Evolutionary conservation across 2,888 invertebrate species (phyloP).

Genomic region (Abscondita cerata): DNA sequence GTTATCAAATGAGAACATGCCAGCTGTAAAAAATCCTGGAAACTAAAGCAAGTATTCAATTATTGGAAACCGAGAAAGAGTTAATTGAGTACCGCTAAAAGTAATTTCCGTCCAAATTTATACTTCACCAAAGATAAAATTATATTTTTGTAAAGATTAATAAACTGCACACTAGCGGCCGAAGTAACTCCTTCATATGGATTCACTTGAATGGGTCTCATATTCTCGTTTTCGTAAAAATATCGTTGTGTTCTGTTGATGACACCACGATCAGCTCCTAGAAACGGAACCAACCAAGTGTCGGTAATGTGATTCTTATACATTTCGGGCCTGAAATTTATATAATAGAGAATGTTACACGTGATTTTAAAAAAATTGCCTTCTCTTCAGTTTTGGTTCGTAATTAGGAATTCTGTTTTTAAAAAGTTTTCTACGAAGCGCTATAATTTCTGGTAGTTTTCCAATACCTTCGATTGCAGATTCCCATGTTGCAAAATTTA

Average conservation of each 20-base stretch:
- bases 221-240: slow-evolving; percentile 70
- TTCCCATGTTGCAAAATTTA: slow-evolving; percentile 90
- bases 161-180: slow-evolving; percentile 60
- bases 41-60: slow-evolving; percentile 31
- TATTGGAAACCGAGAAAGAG: background rate
- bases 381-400: slow-evolving; percentile 66
- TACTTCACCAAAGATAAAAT: slow-evolving; percentile 68
- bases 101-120: slow-evolving; percentile 66
- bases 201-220: slow-evolving; percentile 79
- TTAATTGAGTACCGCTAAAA: slow-evolving; percentile 61
- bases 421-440: slow-evolving; percentile 4
- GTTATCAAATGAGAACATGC: slow-evolving; percentile 67
- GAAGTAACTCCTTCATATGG: slow-evolving; percentile 67
- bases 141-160: slow-evolving; percentile 65
- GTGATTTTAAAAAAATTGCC: slow-evolving; percentile 52
- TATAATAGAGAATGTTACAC: background rate
- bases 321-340: slow-evolving; percentile 21
- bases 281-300: slow-evolving; percentile 70
- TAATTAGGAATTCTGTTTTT: background rate
- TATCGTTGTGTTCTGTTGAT: slow-evolving; percentile 81
- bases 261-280: slow-evolving; percentile 83
- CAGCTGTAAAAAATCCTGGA: slow-evolving; percentile 70
- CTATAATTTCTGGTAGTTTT: slow-evolving; percentile 8
- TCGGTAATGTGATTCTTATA: slow-evolving; percentile 31
- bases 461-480: slow-evolving; percentile 80